These are phyloP conservation scores for Lepus americanus DNA, from an alignment of 2,113 vertebrate genomes.

Conservation along the genomic window DNA sequence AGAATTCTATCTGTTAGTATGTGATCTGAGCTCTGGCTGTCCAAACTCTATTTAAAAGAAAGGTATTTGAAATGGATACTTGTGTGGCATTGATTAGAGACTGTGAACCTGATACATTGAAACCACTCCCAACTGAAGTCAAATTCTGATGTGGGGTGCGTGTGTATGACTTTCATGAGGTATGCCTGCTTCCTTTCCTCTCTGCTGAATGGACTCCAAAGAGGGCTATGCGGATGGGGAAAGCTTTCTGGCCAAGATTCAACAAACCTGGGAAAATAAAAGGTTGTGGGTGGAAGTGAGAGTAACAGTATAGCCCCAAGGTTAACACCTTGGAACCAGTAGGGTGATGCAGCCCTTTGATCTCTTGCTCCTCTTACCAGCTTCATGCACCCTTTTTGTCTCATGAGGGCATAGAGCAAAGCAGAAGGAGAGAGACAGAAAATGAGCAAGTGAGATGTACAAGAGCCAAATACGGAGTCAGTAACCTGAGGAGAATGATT, in stretches of 20 bases:
- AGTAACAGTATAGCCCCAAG: conserved; percentile 12
- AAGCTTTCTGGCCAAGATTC: conserved; percentile 19
- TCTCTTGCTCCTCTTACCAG: conserved; percentile 55
- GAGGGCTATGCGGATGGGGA: background rate
- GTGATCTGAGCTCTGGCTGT: conserved; percentile 37
- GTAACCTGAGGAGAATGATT: conserved; percentile 2
- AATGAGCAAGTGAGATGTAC: background rate
- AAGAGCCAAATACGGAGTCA: conserved; percentile 12
- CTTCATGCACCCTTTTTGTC: background rate
- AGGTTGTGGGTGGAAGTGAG: conserved; percentile 64
- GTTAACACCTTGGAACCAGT: conserved; percentile 51
- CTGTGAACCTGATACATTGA: conserved; percentile 58
- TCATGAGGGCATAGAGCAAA: background rate
- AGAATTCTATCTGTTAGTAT: conserved; percentile 82
- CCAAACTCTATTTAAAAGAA: conserved; percentile 72
- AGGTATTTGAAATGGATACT: conserved; percentile 68
- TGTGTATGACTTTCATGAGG: background rate
- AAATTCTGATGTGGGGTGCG: conserved; percentile 33
- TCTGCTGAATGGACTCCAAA: background rate
- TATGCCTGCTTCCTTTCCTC: background rate
- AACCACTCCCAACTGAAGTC: conserved; percentile 39
- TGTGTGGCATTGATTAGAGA: conserved; percentile 45
- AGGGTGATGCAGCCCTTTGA: conserved; percentile 28
- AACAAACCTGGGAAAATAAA: conserved; percentile 42
- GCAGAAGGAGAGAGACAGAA: too few species aligned